These are phyloP conservation scores for Sepiola atlantica DNA, from an alignment of 2,888 invertebrate genomes.

Conservation along the genomic window DNA sequence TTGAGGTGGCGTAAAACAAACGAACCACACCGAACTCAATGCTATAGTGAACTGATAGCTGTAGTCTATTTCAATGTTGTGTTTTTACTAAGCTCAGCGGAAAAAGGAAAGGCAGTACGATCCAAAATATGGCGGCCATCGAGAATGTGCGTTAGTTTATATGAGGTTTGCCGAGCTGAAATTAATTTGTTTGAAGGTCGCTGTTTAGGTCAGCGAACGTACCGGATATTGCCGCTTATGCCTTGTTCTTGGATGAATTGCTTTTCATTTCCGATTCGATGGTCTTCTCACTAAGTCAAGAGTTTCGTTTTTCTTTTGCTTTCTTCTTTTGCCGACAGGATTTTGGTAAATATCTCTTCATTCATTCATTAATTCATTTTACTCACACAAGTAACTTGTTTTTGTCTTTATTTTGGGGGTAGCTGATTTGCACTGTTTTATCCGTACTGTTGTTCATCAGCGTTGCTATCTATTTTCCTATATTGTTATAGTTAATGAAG, in stretches of 20 bases:
- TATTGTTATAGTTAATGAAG: no score
- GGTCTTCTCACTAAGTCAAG: neutral
- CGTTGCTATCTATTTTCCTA: no score
- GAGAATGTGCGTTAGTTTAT: neutral
- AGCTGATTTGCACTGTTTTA: no score
- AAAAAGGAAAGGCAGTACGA: neutral
- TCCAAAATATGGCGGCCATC: neutral
- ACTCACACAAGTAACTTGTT: neutral
- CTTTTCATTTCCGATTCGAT: neutral
- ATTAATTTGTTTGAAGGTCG: slow-evolving; percentile 32
- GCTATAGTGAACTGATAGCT: no score
- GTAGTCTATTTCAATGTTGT: no score
- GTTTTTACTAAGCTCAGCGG: neutral
- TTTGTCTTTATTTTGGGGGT: no score
- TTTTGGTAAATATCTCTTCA: neutral
- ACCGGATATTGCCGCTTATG: neutral
- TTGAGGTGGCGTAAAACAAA: no score
- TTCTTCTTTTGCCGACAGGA: neutral
- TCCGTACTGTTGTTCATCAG: no score
- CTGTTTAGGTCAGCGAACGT: neutral
- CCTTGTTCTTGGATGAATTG: neutral
- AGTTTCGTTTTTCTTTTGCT: neutral
- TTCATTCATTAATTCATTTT: neutral
- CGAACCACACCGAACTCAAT: no score
- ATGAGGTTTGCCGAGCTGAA: neutral